Evolutionary conservation across 2,797 vertebrate genomes (phyloP).

Genomic region (Uromys caudimaculatus): DNA sequence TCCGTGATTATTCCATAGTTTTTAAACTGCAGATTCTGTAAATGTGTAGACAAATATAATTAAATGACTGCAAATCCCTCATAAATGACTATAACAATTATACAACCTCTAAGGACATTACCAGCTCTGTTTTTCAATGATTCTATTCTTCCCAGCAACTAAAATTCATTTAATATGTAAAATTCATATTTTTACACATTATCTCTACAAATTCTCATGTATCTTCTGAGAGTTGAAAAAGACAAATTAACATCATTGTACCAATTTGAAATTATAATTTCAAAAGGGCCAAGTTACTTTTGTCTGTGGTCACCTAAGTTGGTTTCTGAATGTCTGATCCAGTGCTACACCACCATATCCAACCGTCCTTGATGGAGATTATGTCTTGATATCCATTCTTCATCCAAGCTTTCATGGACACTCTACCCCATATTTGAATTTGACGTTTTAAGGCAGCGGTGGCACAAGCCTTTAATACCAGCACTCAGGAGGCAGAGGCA

Average conservation of each 20-base stretch:
- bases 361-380: not conserved
- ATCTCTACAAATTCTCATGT: not conserved
- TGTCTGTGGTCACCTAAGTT: not conserved
- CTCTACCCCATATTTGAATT: not conserved
- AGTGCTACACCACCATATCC: not conserved
- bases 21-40: not conserved
- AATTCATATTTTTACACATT: slow-evolving; percentile 26
- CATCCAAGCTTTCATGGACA: not conserved
- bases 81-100: not conserved
- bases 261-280: slow-evolving; percentile 24
- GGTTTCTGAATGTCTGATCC: not conserved
- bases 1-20: not conserved
- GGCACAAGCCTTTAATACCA: not conserved
- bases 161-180: not conserved
- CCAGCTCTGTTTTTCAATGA: not conserved
- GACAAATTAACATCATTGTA: slow-evolving; percentile 22
- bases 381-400: not conserved
- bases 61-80: not conserved
- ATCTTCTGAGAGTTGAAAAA: slow-evolving; percentile 9
- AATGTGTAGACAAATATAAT: not conserved
- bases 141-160: slow-evolving; percentile 17
- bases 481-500: not conserved
- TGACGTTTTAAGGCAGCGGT: not conserved
- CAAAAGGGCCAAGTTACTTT: not conserved
- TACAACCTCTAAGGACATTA: not conserved